A percentile compares a stretch with the other conserved stretches of the same genome.
Conservation (phyloP, 2,797 vertebrate species). For the Fratercula arctica region DNA sequence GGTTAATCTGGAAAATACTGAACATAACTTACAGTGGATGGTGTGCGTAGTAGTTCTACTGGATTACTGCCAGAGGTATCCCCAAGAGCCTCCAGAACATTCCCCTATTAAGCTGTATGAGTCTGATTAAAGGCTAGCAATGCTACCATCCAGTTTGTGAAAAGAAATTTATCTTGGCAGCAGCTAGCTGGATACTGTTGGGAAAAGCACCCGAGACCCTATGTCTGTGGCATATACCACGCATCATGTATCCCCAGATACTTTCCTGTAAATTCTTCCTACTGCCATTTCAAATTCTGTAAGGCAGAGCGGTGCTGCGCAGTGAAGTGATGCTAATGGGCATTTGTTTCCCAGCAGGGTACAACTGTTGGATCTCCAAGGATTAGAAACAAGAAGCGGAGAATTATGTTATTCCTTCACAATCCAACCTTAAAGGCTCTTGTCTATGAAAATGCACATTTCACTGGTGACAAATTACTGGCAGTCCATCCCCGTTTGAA, state of each 20-base stretch:
- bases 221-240: constrained; percentile 6
- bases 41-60: background rate
- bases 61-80: constrained; percentile 34
- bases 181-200: constrained; percentile 1
- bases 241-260: background rate
- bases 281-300: background rate
- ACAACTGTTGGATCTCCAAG: background rate
- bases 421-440: background rate
- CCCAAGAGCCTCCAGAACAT: constrained; percentile 31
- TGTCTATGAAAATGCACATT: background rate
- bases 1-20: constrained; percentile 42
- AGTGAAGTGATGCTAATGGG: constrained; percentile 31
- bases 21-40: background rate
- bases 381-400: background rate
- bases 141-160: background rate
- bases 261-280: constrained; percentile 11
- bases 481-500: background rate
- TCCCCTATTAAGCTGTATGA: constrained; percentile 18
- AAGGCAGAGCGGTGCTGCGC: background rate
- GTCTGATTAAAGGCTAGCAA: constrained; percentile 45
- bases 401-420: background rate
- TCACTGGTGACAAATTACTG: background rate
- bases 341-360: constrained; percentile 5
- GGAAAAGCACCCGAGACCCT: constrained; percentile 44
- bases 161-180: constrained; percentile 48